phyloP scores from a whole-genome alignment of 2,888 invertebrate species.

The Sinhomidia bicolor region DNA sequence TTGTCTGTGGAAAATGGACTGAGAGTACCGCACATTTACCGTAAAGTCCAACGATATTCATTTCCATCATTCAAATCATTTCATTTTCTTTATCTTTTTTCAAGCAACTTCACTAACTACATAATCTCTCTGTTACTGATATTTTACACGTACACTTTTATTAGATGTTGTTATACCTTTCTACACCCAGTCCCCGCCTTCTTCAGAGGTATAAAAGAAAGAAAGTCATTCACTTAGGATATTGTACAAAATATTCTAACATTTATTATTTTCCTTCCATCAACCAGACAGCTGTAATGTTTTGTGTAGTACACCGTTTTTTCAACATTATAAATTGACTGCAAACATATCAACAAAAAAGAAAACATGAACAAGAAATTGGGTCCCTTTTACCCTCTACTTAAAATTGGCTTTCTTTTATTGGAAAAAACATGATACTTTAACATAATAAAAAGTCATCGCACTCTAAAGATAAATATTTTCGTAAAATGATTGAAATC shows the following conservation, averaged over 20 bases:
- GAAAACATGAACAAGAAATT: slow-evolving; percentile 1
- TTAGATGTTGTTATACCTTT: too few relatives aligned
- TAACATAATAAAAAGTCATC: background rate
- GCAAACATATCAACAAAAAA: slow-evolving; percentile 3
- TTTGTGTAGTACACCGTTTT: background rate
- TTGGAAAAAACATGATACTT: background rate
- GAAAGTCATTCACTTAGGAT: slow-evolving; percentile 1
- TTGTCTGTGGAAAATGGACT: too few relatives aligned
- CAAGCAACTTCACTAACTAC: background rate
- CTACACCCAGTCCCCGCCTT: slow-evolving; percentile 63
- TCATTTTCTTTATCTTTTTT: background rate
- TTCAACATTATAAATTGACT: slow-evolving; percentile 13
- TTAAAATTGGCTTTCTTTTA: background rate
- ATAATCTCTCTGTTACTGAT: background rate
- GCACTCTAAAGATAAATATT: background rate
- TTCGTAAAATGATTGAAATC: slow-evolving; percentile 1
- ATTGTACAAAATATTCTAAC: background rate
- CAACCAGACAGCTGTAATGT: too few relatives aligned
- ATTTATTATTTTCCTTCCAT: background rate
- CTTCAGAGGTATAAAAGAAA: background rate
- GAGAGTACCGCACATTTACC: too few relatives aligned
- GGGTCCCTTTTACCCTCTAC: background rate
- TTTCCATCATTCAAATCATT: background rate
- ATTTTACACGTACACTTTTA: too few relatives aligned
- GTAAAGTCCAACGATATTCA: background rate